phyloP scores from a whole-genome alignment of 2,113 vertebrate genomes.

The Ardeotis arabs region DNA sequence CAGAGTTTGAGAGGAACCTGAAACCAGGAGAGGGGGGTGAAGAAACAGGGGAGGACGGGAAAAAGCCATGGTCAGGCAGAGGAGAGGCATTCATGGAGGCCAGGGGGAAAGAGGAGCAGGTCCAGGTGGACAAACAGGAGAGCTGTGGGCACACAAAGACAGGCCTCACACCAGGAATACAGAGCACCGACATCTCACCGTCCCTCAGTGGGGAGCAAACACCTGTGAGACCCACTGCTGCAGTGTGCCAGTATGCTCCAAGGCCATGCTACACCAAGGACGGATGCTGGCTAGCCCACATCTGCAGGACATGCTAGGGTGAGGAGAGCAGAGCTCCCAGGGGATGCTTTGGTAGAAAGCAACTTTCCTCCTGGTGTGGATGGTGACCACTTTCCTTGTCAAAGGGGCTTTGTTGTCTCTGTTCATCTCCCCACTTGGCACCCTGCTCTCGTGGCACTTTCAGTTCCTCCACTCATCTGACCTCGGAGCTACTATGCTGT shows the following conservation, averaged over 20 bases:
- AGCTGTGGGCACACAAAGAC: neutral
- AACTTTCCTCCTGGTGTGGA: neutral
- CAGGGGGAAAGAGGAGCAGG: neutral
- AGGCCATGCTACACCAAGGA: neutral
- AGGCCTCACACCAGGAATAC: neutral
- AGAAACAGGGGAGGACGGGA: neutral
- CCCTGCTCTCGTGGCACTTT: neutral
- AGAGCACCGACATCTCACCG: accelerated
- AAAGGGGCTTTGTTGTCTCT: neutral
- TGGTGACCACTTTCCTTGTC: neutral
- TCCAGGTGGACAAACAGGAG: neutral
- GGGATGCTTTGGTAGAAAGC: neutral
- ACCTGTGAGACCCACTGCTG: neutral
- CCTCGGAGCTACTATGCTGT: neutral
- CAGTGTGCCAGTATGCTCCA: accelerated
- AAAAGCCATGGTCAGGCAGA: neutral
- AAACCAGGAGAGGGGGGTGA: neutral
- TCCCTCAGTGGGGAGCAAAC: neutral
- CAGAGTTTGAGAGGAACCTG: neutral
- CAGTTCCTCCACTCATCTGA: neutral
- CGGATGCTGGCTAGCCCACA: neutral
- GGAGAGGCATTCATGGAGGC: neutral
- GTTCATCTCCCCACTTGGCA: neutral
- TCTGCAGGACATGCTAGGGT: neutral
- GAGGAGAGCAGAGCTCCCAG: neutral